Conservation (phyloP, 1,140 invertebrate species). For the Pogonus chalceus region DNA sequence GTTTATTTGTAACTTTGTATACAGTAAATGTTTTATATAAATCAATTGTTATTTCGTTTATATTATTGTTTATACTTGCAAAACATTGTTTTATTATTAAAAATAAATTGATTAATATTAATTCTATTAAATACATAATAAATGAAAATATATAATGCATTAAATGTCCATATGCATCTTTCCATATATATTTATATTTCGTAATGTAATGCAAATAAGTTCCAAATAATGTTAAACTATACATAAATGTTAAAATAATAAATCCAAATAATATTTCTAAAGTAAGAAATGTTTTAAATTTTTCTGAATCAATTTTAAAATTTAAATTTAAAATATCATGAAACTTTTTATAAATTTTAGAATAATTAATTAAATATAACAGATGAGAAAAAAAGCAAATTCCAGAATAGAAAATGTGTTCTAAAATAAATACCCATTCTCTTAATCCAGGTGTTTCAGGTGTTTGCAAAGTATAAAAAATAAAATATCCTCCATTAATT, state of each 20-base stretch:
- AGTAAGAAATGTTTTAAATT: background rate
- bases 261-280: background rate
- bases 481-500: background rate
- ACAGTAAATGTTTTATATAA: background rate
- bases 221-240: slow-evolving; percentile 2
- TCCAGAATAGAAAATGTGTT: background rate
- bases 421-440: background rate
- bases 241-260: background rate
- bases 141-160: slow-evolving; percentile 1
- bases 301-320: background rate
- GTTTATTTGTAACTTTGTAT: background rate
- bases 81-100: background rate
- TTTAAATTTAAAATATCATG: background rate
- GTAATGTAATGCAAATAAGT: slow-evolving; percentile 1
- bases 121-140: background rate
- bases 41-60: background rate
- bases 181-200: background rate
- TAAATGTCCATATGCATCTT: background rate
- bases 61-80: background rate
- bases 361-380: background rate
- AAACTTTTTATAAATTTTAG: background rate
- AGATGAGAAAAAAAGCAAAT: background rate
- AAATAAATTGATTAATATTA: background rate
- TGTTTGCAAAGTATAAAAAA: background rate
- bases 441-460: background rate